Evolutionary conservation across 2,888 invertebrate species (phyloP), one percentile per base, ranked within the genome.

Genomic region (Hydrotaea cyrtoneurina): DNA sequence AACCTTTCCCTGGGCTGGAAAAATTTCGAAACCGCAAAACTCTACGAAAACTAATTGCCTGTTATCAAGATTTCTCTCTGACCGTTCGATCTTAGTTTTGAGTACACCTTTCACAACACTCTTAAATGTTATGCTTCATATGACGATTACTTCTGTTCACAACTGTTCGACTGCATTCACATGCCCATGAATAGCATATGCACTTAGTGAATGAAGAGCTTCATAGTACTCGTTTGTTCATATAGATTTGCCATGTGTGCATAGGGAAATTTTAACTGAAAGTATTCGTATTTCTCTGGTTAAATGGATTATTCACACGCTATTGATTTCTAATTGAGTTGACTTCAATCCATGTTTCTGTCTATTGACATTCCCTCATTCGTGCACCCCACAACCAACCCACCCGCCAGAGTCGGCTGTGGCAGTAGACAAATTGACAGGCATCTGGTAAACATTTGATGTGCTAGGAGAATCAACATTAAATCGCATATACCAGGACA

Each of bases 311-410:
- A 92, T 90, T 90, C 90, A 91, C 92, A 91, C 92, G 90, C 92
- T 92, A 92, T 92, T 92, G 92, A 92, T 91, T 92, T 92, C 91
- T 91, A 92, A 92, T 92, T 92, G 92, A 92, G 92, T 92, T 91
- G 91, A 89, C 90, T 90, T 88, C 90, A 91, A 91, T 82, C 77
- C 72, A 89, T 46, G 10, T 39, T 8, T 91, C 90, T 89, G 89
- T 90, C 90, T 89, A 91, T 91, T 91, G 91, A 90, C 91, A 91
- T 87, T 82, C 82, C 72, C 55, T 71, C 46, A 21, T 8, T 31
- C 64, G 19, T 53, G 3, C 39, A 75, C 39, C 55, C 19, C 26
- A 19, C n/a, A 39, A n/a, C 62, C 39, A n/a, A 15, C 10, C 15
- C 50, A 50, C 23, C 57, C 11, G n/a, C 26, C 15, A 43, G n/a